Evolutionary conservation across 2,113 vertebrate genomes (phyloP), one percentile per base, ranked within the genome.

Genomic region (Rhabdornis inornatus): DNA sequence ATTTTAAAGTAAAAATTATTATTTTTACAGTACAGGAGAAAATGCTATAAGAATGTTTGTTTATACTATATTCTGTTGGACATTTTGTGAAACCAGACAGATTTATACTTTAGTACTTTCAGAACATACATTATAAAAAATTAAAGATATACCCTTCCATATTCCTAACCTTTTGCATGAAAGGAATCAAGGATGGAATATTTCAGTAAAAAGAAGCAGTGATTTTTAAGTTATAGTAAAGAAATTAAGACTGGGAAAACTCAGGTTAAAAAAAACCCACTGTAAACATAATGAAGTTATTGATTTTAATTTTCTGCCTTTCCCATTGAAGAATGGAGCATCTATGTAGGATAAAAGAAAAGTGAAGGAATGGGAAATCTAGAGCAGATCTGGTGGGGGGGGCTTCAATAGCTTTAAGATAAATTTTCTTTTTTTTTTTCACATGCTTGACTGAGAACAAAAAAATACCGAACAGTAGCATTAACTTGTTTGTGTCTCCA

Each of bases 231-330:
- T 91, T 95, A 76, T 17, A 92, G 79, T 75, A 77, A 52, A 90
- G 85, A 87, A 83, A 72, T 97, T 89, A 87, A 89, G 78, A 95
- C 83, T 92, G 71, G 33, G 96, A 97, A 98, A 98, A 96, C 97
- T 94, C 95, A 93, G 75, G 89, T 94, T 78, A 89, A 93, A 86
- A 93, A 71, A 97, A 96, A 90, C 5, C 56, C 88, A 66, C 93
- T 97, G 96, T 96, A 98, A 98, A 98, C 95, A 97, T 98, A 98
- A 99, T 98, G 97, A 98, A 98, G 97, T 97, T 98, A 98, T 99
- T 99, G 98, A 98, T 98, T 98, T 98, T 98, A 98, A 98, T 98
- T 98, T 97, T 96, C 97, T 97, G 95, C 76, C 97, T 97, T 97
- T 94, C 95, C 90, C 86, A 70, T 84, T 85, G 88, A 91, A 93